phyloP scores from a whole-genome alignment of 2,113 vertebrate species.

The Sula dactylatra region DNA sequence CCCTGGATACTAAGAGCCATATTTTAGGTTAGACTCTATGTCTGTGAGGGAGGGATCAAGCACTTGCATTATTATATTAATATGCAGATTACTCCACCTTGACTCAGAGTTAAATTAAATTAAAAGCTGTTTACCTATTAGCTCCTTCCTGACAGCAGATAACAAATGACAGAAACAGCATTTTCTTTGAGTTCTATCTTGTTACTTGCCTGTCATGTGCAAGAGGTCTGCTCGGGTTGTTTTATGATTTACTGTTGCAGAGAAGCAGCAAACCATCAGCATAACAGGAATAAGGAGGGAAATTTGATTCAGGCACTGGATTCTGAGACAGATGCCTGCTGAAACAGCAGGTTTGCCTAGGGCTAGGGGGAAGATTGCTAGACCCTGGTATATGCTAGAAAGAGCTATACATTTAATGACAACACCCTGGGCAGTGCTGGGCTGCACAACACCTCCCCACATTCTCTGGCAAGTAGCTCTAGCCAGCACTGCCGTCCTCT shows the following conservation, averaged over 20 bases:
- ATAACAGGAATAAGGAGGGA: background rate
- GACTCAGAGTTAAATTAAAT: background rate
- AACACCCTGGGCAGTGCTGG: background rate
- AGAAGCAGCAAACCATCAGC: background rate
- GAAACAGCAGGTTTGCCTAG: background rate
- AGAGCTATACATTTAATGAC: background rate
- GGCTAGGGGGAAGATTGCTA: background rate
- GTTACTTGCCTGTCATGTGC: background rate
- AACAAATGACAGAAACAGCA: background rate
- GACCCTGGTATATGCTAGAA: background rate
- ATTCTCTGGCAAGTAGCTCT: background rate
- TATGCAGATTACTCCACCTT: background rate
- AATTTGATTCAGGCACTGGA: background rate
- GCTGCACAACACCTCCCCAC: background rate
- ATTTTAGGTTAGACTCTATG: background rate
- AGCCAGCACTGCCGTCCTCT: background rate
- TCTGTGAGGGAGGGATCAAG: background rate
- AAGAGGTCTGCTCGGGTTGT: background rate
- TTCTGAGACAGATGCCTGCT: background rate
- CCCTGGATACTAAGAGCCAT: background rate
- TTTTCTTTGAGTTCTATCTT: background rate
- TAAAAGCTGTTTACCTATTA: slow-evolving; percentile 6
- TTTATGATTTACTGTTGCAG: background rate
- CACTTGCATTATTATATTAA: background rate
- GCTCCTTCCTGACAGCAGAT: background rate